These are phyloP conservation scores for Macropus fuliginosus DNA, from an alignment of 2,797 vertebrate species.

Conservation along the genomic window DNA sequence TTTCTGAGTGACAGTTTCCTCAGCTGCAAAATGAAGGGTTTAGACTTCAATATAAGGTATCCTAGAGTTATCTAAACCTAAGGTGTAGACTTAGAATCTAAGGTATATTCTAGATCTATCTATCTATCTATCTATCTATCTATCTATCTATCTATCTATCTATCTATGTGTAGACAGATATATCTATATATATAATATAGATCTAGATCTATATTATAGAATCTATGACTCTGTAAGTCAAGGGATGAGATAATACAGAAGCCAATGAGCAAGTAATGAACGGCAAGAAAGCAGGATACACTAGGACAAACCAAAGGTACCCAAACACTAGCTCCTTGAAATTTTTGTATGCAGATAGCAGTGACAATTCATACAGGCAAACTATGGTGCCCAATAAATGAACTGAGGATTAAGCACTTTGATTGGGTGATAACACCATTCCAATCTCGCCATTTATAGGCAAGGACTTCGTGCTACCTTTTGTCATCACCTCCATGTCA, in stretches of 20 bases:
- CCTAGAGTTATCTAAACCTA: not conserved
- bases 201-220: too few relatives aligned
- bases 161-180: too few relatives aligned
- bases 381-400: not conserved
- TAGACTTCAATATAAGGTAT: not conserved
- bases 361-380: too few relatives aligned
- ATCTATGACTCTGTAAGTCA: not conserved
- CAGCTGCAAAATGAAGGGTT: not conserved
- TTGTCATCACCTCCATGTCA: not conserved
- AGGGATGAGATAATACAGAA: not conserved
- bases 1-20: not conserved
- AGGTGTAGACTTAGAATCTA: not conserved
- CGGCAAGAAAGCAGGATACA: not conserved
- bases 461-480: not conserved
- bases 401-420: not conserved
- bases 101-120: not conserved
- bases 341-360: not conserved
- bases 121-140: too few relatives aligned
- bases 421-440: too few relatives aligned
- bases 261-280: too few relatives aligned
- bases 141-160: too few relatives aligned
- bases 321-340: not conserved
- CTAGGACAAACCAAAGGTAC: not conserved
- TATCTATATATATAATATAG: too few relatives aligned
- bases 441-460: not conserved